Conservation (phyloP, 1,140 invertebrate genomes). For the Homalodisca vitripennis region DNA sequence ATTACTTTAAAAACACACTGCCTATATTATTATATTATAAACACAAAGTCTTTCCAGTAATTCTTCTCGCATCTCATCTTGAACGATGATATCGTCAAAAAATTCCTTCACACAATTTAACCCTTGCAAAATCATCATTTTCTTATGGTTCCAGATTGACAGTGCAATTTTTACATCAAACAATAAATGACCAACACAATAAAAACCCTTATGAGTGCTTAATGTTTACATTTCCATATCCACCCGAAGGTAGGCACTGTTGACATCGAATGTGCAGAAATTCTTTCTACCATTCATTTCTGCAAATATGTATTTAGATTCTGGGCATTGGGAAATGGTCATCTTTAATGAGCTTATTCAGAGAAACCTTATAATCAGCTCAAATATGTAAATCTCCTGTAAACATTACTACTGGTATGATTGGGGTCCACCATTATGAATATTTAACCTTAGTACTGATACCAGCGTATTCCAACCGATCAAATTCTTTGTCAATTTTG, state of each 20-base stretch:
- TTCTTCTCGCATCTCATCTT: not conserved
- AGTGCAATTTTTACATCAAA: slow-evolving; percentile 13
- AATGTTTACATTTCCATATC: not conserved
- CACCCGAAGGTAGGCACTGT: not conserved
- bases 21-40: too few relatives aligned
- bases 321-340: not conserved
- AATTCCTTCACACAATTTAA: not conserved
- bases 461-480: not conserved
- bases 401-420: slow-evolving; percentile 52
- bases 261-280: slow-evolving; percentile 5
- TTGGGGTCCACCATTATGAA: slow-evolving; percentile 53
- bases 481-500: not conserved
- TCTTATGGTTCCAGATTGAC: not conserved
- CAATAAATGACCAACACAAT: not conserved
- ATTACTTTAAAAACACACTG: too few relatives aligned
- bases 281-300: not conserved
- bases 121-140: not conserved
- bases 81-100: not conserved
- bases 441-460: slow-evolving; percentile 43
- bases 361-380: slow-evolving; percentile 43
- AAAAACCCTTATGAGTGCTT: not conserved
- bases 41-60: too few relatives aligned
- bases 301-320: not conserved
- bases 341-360: not conserved
- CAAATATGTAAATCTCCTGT: slow-evolving; percentile 51